phyloP scores from a whole-genome alignment of 37 sponge, comb jelly and placozoan genomes.

The Hexactinellida sp. region DNA sequence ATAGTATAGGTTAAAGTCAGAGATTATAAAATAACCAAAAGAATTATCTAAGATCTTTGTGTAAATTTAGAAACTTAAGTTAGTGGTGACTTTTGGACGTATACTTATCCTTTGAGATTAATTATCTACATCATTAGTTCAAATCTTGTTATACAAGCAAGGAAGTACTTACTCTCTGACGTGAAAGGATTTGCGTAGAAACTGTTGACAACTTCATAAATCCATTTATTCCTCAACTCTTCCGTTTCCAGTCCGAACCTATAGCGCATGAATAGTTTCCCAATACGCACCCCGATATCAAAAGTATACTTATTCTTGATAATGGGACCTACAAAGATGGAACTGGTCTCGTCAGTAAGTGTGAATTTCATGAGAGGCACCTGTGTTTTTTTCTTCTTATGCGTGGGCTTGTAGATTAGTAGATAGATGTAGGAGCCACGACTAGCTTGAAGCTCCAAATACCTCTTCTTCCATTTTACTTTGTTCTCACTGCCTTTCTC shows the following conservation, averaged over 20 bases:
- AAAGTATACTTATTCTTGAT: not conserved
- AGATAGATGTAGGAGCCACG: not conserved
- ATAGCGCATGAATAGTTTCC: conserved; percentile 11
- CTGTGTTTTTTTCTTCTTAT: not conserved
- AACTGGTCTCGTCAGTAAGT: not conserved
- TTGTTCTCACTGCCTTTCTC: not conserved
- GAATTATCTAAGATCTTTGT: no score
- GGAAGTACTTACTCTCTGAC: not conserved
- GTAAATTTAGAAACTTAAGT: no score
- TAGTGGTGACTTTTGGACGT: no score
- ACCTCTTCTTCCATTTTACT: not conserved
- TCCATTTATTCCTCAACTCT: not conserved
- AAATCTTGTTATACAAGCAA: no score
- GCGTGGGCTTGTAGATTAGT: not conserved
- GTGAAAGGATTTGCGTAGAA: not conserved
- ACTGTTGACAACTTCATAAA: not conserved
- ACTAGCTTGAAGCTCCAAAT: not conserved
- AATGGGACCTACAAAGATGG: not conserved
- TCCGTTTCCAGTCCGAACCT: not conserved
- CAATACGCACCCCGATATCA: not conserved
- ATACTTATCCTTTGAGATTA: no score
- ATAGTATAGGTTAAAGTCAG: no score
- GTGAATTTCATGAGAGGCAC: not conserved
- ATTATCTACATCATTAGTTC: no score
- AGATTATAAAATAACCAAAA: no score